These are phyloP conservation scores for Thinocorus orbignyianus DNA, from an alignment of 2,113 vertebrate species.

Conservation along the genomic window DNA sequence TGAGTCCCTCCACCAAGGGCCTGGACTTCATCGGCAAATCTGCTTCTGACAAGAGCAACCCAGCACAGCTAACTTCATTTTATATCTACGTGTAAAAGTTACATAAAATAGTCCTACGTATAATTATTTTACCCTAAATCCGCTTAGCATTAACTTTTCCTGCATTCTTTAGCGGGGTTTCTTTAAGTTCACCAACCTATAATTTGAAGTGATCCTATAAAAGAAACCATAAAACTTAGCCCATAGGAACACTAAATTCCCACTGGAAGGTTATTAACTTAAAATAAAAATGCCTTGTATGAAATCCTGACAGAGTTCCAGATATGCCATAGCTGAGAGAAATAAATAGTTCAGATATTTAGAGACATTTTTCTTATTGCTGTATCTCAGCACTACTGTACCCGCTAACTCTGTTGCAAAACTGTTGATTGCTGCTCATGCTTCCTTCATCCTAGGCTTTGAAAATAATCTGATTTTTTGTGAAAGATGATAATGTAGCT, in stretches of 20 bases:
- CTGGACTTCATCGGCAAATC: background rate
- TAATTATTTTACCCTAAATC: conserved; percentile 29
- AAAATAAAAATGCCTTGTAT: conserved; percentile 73
- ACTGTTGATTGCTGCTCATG: background rate
- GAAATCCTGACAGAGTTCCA: conserved; percentile 42
- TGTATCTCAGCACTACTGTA: background rate
- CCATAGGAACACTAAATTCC: conserved; percentile 70
- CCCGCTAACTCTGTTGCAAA: background rate
- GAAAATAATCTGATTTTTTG: background rate
- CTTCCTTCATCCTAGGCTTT: background rate
- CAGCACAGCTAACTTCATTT: background rate
- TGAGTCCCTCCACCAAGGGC: background rate
- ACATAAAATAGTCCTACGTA: background rate
- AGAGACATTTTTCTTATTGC: background rate
- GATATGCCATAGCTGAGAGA: background rate
- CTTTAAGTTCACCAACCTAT: conserved; percentile 77
- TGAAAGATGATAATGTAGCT: background rate
- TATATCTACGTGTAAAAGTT: background rate
- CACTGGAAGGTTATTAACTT: conserved; percentile 74
- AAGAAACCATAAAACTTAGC: conserved; percentile 70
- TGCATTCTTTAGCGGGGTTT: conserved; percentile 75
- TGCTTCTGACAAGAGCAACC: background rate
- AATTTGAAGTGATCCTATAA: conserved; percentile 74
- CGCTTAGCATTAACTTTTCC: conserved; percentile 27
- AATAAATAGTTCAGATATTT: background rate